phyloP scores from a whole-genome alignment of 1,140 invertebrate species.

The Lepidostoma basale region DNA sequence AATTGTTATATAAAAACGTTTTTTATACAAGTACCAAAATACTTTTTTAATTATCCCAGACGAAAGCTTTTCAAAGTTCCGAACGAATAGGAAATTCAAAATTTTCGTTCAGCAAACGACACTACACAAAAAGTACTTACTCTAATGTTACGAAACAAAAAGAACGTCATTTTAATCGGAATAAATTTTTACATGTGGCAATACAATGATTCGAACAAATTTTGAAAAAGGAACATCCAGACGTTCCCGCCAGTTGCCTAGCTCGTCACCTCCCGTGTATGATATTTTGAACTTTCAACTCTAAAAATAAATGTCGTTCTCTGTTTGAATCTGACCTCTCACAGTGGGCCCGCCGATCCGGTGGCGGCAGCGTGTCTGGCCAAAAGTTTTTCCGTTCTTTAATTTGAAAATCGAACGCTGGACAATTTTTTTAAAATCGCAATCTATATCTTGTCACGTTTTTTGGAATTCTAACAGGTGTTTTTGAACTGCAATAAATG shows the following conservation, averaged over 20 bases:
- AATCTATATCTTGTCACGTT: too few relatives aligned
- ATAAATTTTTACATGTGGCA: too few relatives aligned
- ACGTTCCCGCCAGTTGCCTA: not conserved
- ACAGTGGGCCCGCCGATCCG: slow-evolving; percentile 31
- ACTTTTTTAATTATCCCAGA: slow-evolving; percentile 21
- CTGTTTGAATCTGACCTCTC: slow-evolving; percentile 34
- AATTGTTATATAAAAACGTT: too few relatives aligned
- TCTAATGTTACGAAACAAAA: too few relatives aligned
- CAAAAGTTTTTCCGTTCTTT: not conserved
- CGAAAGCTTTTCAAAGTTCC: slow-evolving; percentile 9
- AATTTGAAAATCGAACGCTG: slow-evolving; percentile 2
- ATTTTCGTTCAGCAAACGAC: not conserved
- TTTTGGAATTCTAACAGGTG: too few relatives aligned
- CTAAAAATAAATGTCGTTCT: slow-evolving; percentile 46
- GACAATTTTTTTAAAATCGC: too few relatives aligned
- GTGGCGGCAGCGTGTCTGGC: slow-evolving; percentile 22
- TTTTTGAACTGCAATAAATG: too few relatives aligned
- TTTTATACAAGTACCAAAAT: slow-evolving; percentile 3
- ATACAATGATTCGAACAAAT: too few relatives aligned
- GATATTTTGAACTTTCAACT: slow-evolving; percentile 47
- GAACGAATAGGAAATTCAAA: not conserved
- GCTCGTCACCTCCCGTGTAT: slow-evolving; percentile 7
- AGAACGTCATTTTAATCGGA: too few relatives aligned
- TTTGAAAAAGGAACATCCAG: not conserved
- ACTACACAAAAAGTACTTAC: not conserved